Percentiles rank a stretch among this genome's conserved stretches.
Evolutionary conservation across 2,797 vertebrate genomes (phyloP).

Genomic region (Rhincodon typus): DNA sequence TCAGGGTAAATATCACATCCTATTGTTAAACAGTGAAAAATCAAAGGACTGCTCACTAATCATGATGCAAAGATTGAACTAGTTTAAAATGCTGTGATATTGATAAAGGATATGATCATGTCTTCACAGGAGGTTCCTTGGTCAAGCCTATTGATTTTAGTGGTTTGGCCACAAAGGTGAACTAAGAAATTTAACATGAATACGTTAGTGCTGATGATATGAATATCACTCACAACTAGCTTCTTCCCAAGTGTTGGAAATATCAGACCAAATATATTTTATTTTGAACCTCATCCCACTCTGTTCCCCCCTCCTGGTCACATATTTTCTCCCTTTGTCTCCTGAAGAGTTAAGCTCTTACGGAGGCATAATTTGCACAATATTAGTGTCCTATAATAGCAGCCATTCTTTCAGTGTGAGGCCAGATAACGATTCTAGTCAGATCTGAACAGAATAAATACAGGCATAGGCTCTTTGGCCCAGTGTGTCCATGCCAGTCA

Average conservation of each 20-base stretch:
- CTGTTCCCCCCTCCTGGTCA: neutral
- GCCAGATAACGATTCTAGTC: neutral
- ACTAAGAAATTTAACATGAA: neutral
- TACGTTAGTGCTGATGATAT: neutral
- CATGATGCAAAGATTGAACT: neutral
- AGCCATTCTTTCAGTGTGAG: neutral
- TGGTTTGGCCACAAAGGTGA: neutral
- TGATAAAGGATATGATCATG: neutral
- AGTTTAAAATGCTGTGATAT: neutral
- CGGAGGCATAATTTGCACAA: neutral
- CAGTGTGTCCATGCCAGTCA: too few relatives aligned
- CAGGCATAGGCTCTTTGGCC: too few relatives aligned
- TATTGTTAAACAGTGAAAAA: constrained; percentile 16
- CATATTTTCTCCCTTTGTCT: neutral
- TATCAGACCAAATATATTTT: neutral
- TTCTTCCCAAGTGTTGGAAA: neutral
- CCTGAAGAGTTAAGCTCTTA: neutral
- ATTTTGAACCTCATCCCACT: neutral
- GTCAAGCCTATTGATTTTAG: neutral
- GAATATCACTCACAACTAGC: neutral
- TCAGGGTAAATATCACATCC: constrained; percentile 3
- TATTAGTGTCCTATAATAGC: neutral
- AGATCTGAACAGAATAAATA: neutral
- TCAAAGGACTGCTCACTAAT: neutral
- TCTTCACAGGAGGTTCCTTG: neutral